Base-by-base conservation (phyloP, 1,140 invertebrate species). In the Zaprionus lachaisei region DNA sequence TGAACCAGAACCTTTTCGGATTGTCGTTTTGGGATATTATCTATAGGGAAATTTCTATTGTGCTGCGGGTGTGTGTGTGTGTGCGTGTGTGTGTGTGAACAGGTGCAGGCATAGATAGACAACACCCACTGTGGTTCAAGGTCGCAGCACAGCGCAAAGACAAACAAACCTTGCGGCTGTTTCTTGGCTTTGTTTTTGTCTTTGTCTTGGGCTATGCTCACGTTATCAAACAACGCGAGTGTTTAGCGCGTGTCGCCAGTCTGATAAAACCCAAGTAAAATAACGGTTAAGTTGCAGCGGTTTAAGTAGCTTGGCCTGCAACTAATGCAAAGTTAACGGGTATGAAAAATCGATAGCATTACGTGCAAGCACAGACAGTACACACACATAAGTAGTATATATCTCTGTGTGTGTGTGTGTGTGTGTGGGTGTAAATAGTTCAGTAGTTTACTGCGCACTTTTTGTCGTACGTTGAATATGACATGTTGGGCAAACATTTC, bases 371-470 rank as follows among this genome's bases (percentile, higher is more conserved):
- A 83, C 34, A 61, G 58, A 70, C 62, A 71, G 41, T 9, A 34
- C 31, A 58, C 15, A 31, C 28, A 41, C 49, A 34, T 37, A 20
- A 24, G 20, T 54, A 65, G 12, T 28, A 34, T 28, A n/a, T 56
- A 44, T 12, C n/a, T 47, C 2, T n/a, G n/a, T n/a, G n/a, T 20
- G 20, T 20, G 20, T 20, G 20, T 56, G 15, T 24, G 7, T 60
- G n/a, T 60, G 11, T 47, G 34, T 67, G 28, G 56, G 31, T 31
- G 68, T 79, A 68, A 68, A 38, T 89, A 81, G 81, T 81, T 87
- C 67, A 70, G 56, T 79, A 71, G 81, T 81, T 86, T 89, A 87
- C 83, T 87, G 83, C 84, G 84, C 83, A 83, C 68, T 70, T 81
- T 81, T 67, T 76, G 64, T 67, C 80, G 41, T 55, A 54, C 65